Evolutionary conservation across 2,113 vertebrate species (phyloP).

Genomic region (Ctenodactylus gundi): DNA sequence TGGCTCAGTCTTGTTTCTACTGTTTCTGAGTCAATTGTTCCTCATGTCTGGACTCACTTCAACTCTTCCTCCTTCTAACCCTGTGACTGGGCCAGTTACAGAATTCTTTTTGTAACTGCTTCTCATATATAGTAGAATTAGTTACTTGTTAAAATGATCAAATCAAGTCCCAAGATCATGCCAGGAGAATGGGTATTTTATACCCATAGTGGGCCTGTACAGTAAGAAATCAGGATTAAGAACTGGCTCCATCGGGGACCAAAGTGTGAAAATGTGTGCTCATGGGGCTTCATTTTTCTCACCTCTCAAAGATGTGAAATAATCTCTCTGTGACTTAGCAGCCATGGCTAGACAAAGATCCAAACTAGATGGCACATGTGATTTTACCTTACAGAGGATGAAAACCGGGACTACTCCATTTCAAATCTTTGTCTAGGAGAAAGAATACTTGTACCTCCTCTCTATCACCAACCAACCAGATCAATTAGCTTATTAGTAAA

Average conservation of each 20-base stretch:
- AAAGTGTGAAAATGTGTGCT: not conserved
- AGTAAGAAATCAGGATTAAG: not conserved
- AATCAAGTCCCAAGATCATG: not conserved
- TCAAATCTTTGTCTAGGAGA: not conserved
- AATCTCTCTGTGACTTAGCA: not conserved
- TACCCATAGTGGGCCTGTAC: not conserved
- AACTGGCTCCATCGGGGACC: not conserved
- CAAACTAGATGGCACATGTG: not conserved
- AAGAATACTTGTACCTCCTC: not conserved
- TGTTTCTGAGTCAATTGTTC: too few species aligned
- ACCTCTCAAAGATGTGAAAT: not conserved
- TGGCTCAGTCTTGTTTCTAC: too few species aligned
- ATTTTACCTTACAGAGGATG: not conserved
- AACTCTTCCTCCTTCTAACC: not conserved
- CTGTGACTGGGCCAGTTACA: not conserved
- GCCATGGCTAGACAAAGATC: not conserved
- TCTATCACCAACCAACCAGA: not conserved
- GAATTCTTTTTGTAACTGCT: not conserved
- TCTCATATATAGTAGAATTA: not conserved
- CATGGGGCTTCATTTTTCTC: not conserved
- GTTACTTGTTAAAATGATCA: not conserved
- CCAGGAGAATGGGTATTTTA: not conserved
- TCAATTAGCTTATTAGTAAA: not conserved
- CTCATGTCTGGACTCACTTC: too few species aligned
- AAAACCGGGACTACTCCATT: not conserved